Base-by-base conservation (phyloP, 2,888 invertebrate species). In the Tetranychus truncatus region DNA sequence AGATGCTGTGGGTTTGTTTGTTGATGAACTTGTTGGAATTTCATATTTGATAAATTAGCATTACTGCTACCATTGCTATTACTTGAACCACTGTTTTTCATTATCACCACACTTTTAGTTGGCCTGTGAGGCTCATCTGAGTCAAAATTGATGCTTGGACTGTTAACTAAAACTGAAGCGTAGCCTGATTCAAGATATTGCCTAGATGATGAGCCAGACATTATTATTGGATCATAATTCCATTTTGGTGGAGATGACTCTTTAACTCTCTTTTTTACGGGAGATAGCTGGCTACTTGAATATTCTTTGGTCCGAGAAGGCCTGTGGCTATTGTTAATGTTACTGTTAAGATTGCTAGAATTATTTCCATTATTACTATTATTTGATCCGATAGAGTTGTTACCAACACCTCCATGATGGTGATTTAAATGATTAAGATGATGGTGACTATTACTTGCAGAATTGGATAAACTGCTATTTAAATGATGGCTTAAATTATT, bases 181-280 rank as follows among this genome's bases (percentile, higher is more conserved):
- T 73, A 73, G n/a, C 65, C 65, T 9, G 55, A 65, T 65, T 73
- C 73, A 24, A 73, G 24, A 73, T 21, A 73, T 20, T 18, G 65
- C 15, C 65, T 73, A 9, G 55, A 65, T n/a, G 73, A 55, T 21
- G 55, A 73, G 20, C 24, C 21, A 34, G n/a, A 20, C 8, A n/a
- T 72, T 8, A 24, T 24, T 18, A 72, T 45, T 4, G 55, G n/a
- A 73, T 65, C 69, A 65, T 65, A n/a, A 18, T 24, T 76, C 77
- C 79, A 77, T 79, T 81, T 80, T 11, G 83, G 94, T 44, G 95
- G 95, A 44, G 94, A 92, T 81, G 92, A 93, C 82, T 95, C 95
- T 83, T 95, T 95, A 71, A 95, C 95, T 21, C 95, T 88, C 83
- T 96, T 96, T 86, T 96, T 96, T 45, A 95, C 95, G 1, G 96